Base-by-base conservation (phyloP, 53 echinoderm and acorn worm genomes). In the Holothuria leucospilota region DNA sequence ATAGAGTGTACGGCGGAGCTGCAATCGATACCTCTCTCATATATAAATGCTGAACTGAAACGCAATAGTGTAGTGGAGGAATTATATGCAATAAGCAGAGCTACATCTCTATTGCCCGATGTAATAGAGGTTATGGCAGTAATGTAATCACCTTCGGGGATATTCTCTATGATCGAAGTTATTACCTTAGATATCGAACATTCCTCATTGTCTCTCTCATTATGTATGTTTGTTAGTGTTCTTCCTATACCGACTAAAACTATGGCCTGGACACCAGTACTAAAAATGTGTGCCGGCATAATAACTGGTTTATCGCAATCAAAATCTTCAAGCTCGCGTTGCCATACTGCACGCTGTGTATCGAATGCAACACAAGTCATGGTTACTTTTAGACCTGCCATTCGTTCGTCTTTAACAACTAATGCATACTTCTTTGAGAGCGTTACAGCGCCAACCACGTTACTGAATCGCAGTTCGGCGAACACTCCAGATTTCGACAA, bases 1-100 rank as follows among this genome's bases (percentile, higher is more conserved):
- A 75, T 75, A 13, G 77, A 75, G 51, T 75, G 77, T 26, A 75
- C 77, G 25, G 25, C 42, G 14, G 34, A 21, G 23, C 77, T 75
- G 51, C 51, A 75, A 23, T 75, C 51, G 25, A 75, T 13, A 21
- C 10, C 51, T 49, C 51, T 52, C 42, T 49, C 42, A 15, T 2
- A 6, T 20, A 49, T 52, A 0, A 75, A 52, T 13, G 34, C 41
- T 42, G 12, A 13, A 49, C 25, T 75, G 49, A 75, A 34, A 12
- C 77, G 46, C 42, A 49, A 25, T 34, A 75, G 26, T 75, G 25
- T 18, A 49, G 77, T 75, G 51, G 77, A 75, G 7, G 49, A 15
- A 49, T 75, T 75, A 21, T 39, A 13, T 49, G 77, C 77, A 9
- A 75, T 12, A 26, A 75, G 24, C 42, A 75, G 18, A 12, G 49